Evolutionary conservation across 2,888 invertebrate genomes (phyloP), one percentile per base, ranked within the genome.

Genomic region (Drosophila borborema): DNA sequence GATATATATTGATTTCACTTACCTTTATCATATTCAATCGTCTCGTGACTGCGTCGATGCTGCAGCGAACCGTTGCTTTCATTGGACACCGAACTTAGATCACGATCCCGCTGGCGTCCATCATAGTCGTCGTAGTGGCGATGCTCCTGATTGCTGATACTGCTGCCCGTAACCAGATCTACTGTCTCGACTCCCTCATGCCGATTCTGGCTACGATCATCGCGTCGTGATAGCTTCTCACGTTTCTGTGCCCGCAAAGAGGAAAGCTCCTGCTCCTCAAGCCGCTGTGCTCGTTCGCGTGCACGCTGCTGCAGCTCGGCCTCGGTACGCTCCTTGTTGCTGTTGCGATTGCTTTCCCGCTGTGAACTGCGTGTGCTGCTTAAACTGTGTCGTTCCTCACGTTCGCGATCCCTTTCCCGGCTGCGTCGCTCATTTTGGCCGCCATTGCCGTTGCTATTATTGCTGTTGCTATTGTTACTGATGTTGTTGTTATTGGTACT

Each of bases 11-110:
- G 0, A 18, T 18, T 45, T 14, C 8, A 23, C 34, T 12, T 38
- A 73, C 95, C 95, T 95, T 95, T 94, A 89, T 95, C 95, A 84
- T 94, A 94, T 87, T 95, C 95, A 90, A 93, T 86, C 63, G 94
- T 92, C 86, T 95, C 95, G 90, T 94, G 94, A 91, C 94, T 94
- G 80, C 94, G 94, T 77, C 94, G 94, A 85, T 93, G 93, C 80
- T 93, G 93, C 66, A 93, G 81, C n/a, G 94, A 94, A 64, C 93
- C 94, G 64, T 93, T 93, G 92, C 94, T 93, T 84, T 94, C 90
- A 91, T 94, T 91, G 86, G 94, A 94, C 86, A 95, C 92, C 82
- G 94, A 92, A 93, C 95, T 93, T 80, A 95, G 93, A 91, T 95
- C 94, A 87, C 95, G 91, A 89, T 94, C 94, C 78, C 95, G 94